Base-by-base conservation (phyloP, 2,113 vertebrate species). In the Limnothrissa miodon region DNA sequence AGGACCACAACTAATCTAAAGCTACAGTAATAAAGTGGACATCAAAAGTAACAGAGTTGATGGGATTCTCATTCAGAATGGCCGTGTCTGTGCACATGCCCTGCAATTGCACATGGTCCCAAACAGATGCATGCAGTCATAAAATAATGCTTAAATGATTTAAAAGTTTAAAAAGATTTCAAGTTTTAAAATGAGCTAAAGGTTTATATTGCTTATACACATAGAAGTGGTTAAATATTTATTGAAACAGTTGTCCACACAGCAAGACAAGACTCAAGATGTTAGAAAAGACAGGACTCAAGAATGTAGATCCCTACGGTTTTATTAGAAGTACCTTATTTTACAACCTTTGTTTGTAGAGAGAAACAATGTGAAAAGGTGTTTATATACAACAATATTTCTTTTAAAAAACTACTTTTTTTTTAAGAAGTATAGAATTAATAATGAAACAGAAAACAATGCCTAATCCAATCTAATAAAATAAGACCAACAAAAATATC, bases 241-340 rank as follows among this genome's bases (percentile, higher is more conserved):
- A 56, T 4, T 23, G 0, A 56, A 56, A 4, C 21, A n/a, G 19
- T 56, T 56, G 51, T 56, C 21, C 21, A 56, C 21, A 56, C 51
- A 48, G 11, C 19, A 21, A 56, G 21, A 56, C 48, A 21, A 51
- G 48, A 19, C 48, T 23, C 6, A 56, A 56, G 51, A 56, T 56
- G 42, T 42, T 42, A 42, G 19, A 56, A 74, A 80, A 81, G 84
- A 86, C 45, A 86, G 90, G 84, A 89, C 85, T 90, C 87, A 89
- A 79, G 87, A 85, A 90, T 92, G 89, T 92, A 93, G 92, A 93
- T 92, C 90, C 91, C 93, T 94, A 94, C 88, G 89, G 85, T 89
- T 93, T 94, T 94, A 93, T 94, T 94, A 90, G 92, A 92, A 93
- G 93, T 94, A 93, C 92, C 89, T 89, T 93, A 93, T 91, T 92